Evolutionary conservation across 2,888 invertebrate genomes (phyloP), one percentile per base, ranked within the genome.

Genomic region (Elmis aenea): DNA sequence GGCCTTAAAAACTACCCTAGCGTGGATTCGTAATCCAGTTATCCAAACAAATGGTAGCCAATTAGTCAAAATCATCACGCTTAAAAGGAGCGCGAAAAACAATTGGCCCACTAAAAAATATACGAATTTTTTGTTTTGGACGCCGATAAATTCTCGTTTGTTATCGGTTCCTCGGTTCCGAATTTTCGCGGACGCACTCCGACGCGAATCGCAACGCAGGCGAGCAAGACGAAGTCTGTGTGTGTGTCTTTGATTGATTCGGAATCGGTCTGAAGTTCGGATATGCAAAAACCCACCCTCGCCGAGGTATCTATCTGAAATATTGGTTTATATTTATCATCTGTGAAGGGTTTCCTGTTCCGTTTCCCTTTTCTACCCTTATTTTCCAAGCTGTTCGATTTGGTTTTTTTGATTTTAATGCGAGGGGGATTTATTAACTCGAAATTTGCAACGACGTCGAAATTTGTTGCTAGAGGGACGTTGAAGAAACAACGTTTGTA

Each of bases 141-240:
- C 49, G 54, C 55, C 55, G 50, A 58, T 55, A 57, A 56, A 58
- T 58, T 54, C 46, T 39, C 48, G 51, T 55, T 54, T 52, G 56
- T 54, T 56, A 58, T 55, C 57, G 51, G 51, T 41, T 42, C 38
- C 28, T 35, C 36, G 16, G 36, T 31, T 35, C 27, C 30, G 26
- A 31, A 40, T 26, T 30, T 35, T 26, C 13, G 31, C 15, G 33
- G 29, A 35, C 31, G 12, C 22, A 20, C 11, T 26, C 26, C 12
- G 12, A 26, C 22, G 39, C 12, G 25, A 39, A 32, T 31, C 21
- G 32, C 21, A 18, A 20, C 29, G 35, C 21, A 23, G 14, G 11
- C 20, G 23, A 35, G 26, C 11, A 28, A 33, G 37, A 41, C 26
- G 21, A 14, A 22, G 28, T 24, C 33, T 11, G 21, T 33, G 37